Evolutionary conservation across 2,113 vertebrate genomes (phyloP), one percentile per base, ranked within the genome.

Genomic region (Apistogramma diplotaenia): DNA sequence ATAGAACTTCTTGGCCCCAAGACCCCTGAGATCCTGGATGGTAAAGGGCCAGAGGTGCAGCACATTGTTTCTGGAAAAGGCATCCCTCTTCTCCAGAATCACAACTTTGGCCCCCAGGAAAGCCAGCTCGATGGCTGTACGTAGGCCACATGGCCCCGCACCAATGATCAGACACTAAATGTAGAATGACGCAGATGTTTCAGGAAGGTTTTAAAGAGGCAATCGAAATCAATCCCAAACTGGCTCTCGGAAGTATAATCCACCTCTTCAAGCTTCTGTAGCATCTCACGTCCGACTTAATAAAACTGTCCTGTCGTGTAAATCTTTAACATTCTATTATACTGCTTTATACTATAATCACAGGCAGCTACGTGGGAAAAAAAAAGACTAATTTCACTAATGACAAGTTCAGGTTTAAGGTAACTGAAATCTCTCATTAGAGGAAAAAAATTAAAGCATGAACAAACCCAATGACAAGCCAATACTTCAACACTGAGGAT

Each of bases 1-100:
- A 0, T 99, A 96, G 84, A 99, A 99, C 90, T 99, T 99, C 89
- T 99, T 99, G 92, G 98, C 98, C 23, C 98, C 98, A 0, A 99
- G 96, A 11, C 97, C 96, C 62, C 98, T 95, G 79, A 99, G 89
- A 92, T 99, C 98, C 7, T 99, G 97, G 86, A 99, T 99, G 81
- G 97, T 98, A 85, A 98, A 99, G 0, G 98, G 98, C 98, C 98
- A 99, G 57, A 99, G 91, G 37, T 99, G 98, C 55, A 99, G 93
- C 83, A 99, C 98, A 0, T 99, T 99, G 78, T 99, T 99, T 82
- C 98, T 95, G 51, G 98, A 99, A 90, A 99, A 99, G 84, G 97
- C 97, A 4, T 99, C 98, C 75, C 98, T 96, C 87, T 99, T 99
- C 79, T 99, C 98, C 78, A 99, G 91, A 16, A 99, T 95, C 13